Conservation (phyloP, 1,140 invertebrate genomes). For the Chionoecetes opilio region DNA sequence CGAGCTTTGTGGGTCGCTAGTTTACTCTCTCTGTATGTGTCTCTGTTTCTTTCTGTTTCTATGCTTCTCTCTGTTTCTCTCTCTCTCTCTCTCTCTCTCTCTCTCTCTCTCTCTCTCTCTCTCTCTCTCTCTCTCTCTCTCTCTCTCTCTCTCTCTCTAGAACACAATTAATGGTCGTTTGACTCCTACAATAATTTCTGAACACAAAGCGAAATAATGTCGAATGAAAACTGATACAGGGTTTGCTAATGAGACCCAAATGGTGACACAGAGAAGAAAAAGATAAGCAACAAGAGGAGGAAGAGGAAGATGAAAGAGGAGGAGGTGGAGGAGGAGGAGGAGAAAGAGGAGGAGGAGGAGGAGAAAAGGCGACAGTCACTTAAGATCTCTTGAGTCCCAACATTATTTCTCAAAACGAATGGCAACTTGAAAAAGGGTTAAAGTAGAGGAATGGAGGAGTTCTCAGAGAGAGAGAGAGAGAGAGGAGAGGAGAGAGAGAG, state of each 20-base stretch:
- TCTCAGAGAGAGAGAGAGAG: constrained; percentile 42
- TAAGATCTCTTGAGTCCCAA: background rate
- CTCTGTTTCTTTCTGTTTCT: no score
- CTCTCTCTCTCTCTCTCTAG: background rate
- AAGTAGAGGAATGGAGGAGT: background rate
- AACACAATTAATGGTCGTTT: no score
- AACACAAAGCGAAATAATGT: background rate
- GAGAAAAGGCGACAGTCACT: background rate
- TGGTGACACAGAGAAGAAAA: background rate
- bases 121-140: background rate
- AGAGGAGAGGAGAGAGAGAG: constrained; percentile 58
- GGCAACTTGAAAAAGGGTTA: background rate
- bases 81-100: constrained; percentile 12
- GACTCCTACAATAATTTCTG: background rate
- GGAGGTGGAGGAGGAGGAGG: background rate
- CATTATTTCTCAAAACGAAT: background rate
- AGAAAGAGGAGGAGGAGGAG: background rate
- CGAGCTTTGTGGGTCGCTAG: no score
- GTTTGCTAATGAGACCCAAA: background rate
- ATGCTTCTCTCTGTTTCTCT: background rate
- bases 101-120: background rate
- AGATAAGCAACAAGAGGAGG: background rate
- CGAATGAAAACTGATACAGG: background rate
- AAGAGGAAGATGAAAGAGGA: background rate
- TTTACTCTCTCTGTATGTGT: no score